Conservation (phyloP, 1,140 invertebrate species). For the Drosophila equinoxialis region DNA sequence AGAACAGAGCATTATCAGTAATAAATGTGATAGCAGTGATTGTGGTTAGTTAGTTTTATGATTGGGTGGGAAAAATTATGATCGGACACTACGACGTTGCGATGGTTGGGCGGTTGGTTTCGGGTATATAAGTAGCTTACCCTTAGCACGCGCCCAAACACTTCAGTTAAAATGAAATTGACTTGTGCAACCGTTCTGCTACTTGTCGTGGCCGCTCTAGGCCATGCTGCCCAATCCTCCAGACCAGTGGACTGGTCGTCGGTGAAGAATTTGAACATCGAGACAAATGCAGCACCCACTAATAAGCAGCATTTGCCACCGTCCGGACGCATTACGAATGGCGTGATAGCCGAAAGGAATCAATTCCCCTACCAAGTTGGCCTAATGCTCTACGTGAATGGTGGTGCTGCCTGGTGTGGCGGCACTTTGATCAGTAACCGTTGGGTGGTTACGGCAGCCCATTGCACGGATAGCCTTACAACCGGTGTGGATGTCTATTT, state of each 20-base stretch:
- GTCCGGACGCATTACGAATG: conserved; percentile 66
- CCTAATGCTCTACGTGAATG: conserved; percentile 74
- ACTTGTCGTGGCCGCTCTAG: conserved; percentile 27
- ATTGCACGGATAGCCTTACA: conserved; percentile 84
- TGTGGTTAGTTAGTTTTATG: conserved; percentile 3
- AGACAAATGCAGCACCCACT: conserved; percentile 31
- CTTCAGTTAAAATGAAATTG: conserved; percentile 54
- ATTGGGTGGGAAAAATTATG: conserved; percentile 2
- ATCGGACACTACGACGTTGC: background rate
- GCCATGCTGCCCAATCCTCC: conserved; percentile 22
- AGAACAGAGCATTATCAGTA: conserved; percentile 1
- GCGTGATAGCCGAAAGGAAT: conserved; percentile 67
- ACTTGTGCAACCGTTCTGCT: conserved; percentile 33
- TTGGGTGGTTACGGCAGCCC: conserved; percentile 86
- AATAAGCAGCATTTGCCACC: conserved; percentile 12
- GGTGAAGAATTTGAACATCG: conserved; percentile 49
- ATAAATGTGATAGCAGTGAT: conserved; percentile 2
- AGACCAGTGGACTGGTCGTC: conserved; percentile 38
- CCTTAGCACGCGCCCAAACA: background rate
- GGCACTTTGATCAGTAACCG: conserved; percentile 84
- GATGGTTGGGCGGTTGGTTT: background rate
- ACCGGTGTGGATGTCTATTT: conserved; percentile 71
- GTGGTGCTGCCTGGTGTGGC: conserved; percentile 84
- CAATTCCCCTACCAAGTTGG: conserved; percentile 85
- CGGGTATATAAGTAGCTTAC: conserved; percentile 2